These are phyloP conservation scores for Aleiodes alternator DNA, from an alignment of 2,888 invertebrate genomes.

Conservation along the genomic window DNA sequence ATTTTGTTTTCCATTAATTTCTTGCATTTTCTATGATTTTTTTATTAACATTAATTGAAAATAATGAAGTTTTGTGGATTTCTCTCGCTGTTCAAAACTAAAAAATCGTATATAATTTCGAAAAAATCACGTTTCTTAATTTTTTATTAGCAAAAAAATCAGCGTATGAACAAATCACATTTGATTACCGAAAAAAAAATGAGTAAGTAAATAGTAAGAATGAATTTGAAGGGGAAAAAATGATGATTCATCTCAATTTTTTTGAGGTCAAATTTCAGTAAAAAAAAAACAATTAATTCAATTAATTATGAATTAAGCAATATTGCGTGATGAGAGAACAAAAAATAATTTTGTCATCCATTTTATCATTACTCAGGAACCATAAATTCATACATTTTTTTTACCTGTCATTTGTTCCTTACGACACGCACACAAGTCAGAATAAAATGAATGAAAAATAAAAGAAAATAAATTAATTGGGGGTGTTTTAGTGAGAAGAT, in stretches of 20 bases:
- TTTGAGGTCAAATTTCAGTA: too few relatives aligned
- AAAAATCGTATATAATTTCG: neutral
- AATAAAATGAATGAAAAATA: too few relatives aligned
- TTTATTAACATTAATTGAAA: neutral
- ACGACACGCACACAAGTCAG: conserved; percentile 13
- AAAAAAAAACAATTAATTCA: too few relatives aligned
- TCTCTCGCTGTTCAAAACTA: neutral
- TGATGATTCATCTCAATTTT: neutral
- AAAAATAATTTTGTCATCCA: conserved; percentile 9
- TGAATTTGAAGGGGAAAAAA: neutral
- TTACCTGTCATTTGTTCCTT: conserved; percentile 11
- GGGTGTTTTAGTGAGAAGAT: neutral
- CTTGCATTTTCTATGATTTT: neutral
- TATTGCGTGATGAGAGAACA: neutral
- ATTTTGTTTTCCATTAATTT: neutral
- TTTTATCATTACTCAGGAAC: too few relatives aligned
- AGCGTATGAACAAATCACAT: conserved; percentile 56
- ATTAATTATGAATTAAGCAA: neutral
- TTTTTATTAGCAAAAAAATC: conserved; percentile 35
- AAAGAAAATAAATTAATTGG: too few relatives aligned
- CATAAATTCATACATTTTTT: neutral
- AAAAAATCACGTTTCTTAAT: conserved; percentile 37
- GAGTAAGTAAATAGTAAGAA: neutral
- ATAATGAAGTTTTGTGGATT: neutral
- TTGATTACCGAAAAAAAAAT: conserved; percentile 37